A percentile compares a stretch with the other conserved stretches of the same genome.
phyloP scores from a whole-genome alignment of 2,113 vertebrate species.

The Columba janthina region DNA sequence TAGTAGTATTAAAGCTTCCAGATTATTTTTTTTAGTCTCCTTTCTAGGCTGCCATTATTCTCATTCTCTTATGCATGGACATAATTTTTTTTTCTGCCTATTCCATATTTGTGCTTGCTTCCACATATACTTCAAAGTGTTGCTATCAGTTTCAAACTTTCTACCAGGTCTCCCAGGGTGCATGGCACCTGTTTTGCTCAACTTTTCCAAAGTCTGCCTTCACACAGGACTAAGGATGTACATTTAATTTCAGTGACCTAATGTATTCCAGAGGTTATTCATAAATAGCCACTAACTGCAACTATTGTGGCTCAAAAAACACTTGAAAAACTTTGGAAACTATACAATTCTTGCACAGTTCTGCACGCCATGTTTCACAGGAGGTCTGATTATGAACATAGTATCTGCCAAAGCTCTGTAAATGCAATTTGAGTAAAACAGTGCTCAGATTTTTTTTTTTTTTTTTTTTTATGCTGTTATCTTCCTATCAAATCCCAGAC shows the following conservation, averaged over 20 bases:
- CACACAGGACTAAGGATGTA: neutral
- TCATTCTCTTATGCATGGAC: neutral
- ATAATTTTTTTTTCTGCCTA: neutral
- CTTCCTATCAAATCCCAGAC: neutral
- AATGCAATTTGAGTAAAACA: neutral
- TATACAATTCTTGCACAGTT: neutral
- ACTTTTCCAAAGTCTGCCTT: neutral
- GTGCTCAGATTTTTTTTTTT: neutral
- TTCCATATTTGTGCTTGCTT: neutral
- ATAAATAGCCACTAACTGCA: neutral
- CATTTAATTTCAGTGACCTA: neutral
- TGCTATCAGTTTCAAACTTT: neutral
- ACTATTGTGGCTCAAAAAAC: neutral
- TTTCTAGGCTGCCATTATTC: neutral
- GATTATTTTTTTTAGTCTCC: neutral
- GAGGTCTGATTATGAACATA: neutral
- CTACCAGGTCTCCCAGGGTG: neutral
- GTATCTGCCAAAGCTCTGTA: neutral
- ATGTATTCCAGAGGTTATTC: neutral
- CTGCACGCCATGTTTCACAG: neutral
- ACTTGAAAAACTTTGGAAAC: neutral
- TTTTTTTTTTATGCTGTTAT: neutral
- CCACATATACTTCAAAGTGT: neutral
- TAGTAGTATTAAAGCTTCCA: neutral
- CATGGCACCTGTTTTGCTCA: neutral